Evolutionary conservation across 2,113 vertebrate species (phyloP), one percentile per base, ranked within the genome.

Genomic region (Paedocypris sp.): DNA sequence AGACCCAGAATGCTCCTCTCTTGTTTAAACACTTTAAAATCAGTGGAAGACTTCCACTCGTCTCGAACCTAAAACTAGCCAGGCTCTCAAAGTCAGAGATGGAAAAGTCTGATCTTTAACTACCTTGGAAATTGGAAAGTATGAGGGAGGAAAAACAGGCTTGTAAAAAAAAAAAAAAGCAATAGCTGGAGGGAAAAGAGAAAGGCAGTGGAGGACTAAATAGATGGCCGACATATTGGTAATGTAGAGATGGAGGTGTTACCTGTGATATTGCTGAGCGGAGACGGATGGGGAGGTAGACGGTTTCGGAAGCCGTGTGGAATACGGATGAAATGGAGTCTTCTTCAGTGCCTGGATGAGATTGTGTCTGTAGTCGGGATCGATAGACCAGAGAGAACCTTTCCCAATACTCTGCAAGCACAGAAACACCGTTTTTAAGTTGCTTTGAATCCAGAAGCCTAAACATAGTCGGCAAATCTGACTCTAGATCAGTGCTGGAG

Each of bases 291-390:
- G 79, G 16, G 79, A 80, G 51, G 77, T 73, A 70, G 60, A 42
- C 22, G 60, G 49, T 43, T 50, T 51, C 23, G 64, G 57, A 35
- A 94, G 86, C 74, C 91, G 85, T 32, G 92, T 89, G 39, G 91
- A 87, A 76, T 92, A 89, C 22, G 93, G 90, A 73, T 97, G 94
- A 74, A 94, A 97, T 67, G 93, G 94, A 62, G 94, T 97, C 89
- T 97, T 97, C 88, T 95, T 98, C 84, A 97, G 88, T 60, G 94
- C 93, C 87, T 97, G 94, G 83, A 98, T 98, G 77, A 98, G 85
- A 80, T 97, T 98, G 85, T 94, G 93, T 83, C 94, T 88, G 69
- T 98, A 98, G 80, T 96, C 93, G 15, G 94, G 93, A 79, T 98
- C 94, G 88, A 98, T 96, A 84, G 92, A 97, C 94, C 93, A 98